Evolutionary conservation across 2,113 vertebrate genomes (phyloP).

Genomic region (Myotis brandtii): DNA sequence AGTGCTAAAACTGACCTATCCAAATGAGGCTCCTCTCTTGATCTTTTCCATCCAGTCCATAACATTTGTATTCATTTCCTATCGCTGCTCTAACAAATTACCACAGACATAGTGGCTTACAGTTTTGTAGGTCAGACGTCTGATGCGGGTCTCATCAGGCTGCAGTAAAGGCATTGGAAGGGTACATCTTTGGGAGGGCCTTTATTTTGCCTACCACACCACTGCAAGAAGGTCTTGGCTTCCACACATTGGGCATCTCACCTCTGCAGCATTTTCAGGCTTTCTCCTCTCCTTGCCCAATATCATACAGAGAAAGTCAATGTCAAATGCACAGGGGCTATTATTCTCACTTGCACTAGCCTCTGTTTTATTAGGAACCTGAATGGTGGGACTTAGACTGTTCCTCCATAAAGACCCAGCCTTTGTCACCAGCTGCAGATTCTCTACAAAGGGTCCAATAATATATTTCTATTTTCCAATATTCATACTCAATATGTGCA

Average conservation of each 20-base stretch:
- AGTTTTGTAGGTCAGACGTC: neutral
- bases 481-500: neutral
- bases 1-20: neutral
- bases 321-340: neutral
- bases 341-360: neutral
- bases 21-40: neutral
- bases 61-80: neutral
- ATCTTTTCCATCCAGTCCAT: neutral
- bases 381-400: neutral
- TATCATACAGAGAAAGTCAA: neutral
- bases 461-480: neutral
- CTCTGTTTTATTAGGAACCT: neutral
- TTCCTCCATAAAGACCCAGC: neutral
- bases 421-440: neutral
- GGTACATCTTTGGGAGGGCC: neutral
- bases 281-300: neutral
- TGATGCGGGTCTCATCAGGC: neutral
- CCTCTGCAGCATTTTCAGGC: neutral
- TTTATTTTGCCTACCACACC: neutral
- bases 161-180: neutral
- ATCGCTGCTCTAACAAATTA: neutral
- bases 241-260: neutral
- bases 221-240: neutral
- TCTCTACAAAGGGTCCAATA: neutral
- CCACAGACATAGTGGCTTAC: neutral